These are phyloP conservation scores for Eupithecia subfuscata DNA, from an alignment of 2,888 invertebrate genomes.

Conservation along the genomic window DNA sequence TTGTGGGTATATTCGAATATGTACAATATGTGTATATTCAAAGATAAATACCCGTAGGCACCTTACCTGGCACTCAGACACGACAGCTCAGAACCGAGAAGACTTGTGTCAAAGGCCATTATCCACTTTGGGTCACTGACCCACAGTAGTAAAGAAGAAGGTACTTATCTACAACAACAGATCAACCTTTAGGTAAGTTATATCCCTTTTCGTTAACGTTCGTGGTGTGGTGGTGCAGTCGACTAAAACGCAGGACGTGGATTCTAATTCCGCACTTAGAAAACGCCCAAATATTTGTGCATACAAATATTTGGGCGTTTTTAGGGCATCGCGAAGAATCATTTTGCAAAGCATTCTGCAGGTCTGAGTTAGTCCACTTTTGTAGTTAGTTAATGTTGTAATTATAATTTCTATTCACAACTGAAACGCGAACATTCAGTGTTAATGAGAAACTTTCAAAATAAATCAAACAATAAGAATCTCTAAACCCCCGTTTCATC, in stretches of 20 bases:
- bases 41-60: neutral
- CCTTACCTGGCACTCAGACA: neutral
- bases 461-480: constrained; percentile 3
- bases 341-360: too few relatives aligned
- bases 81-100: neutral
- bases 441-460: neutral
- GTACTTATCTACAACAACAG: too few relatives aligned
- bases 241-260: neutral
- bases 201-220: neutral
- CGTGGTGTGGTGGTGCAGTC: neutral
- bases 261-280: neutral
- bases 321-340: too few relatives aligned
- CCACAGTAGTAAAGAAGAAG: too few relatives aligned
- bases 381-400: neutral
- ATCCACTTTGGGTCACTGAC: too few relatives aligned
- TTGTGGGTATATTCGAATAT: neutral
- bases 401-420: neutral
- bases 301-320: too few relatives aligned
- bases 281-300: neutral
- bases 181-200: too few relatives aligned
- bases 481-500: neutral
- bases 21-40: neutral
- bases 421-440: neutral
- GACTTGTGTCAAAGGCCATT: neutral
- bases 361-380: too few relatives aligned